Evolutionary conservation across 2,797 vertebrate genomes (phyloP).

Genomic region (Anguilla obscura): DNA sequence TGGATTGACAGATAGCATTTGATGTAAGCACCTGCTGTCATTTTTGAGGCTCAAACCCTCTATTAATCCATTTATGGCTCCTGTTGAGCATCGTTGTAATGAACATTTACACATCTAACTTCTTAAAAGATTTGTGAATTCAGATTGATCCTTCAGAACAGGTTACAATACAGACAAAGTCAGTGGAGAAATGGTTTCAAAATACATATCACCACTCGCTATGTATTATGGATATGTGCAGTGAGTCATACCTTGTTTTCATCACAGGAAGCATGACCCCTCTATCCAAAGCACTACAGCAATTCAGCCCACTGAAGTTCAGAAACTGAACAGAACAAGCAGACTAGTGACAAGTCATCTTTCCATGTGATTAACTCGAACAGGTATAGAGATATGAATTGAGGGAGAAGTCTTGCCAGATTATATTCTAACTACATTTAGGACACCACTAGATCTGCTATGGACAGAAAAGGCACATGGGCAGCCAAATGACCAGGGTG

Average conservation of each 20-base stretch:
- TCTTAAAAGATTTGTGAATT: not conserved
- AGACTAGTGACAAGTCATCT: not conserved
- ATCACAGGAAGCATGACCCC: not conserved
- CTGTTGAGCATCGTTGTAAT: not conserved
- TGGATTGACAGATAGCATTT: not conserved
- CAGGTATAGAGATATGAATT: not conserved
- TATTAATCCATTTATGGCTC: not conserved
- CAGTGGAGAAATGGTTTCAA: not conserved
- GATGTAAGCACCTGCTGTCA: not conserved
- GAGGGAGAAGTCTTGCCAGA: too few relatives aligned
- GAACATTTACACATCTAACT: not conserved
- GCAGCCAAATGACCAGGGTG: not conserved
- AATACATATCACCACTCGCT: not conserved
- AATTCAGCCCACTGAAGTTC: not conserved
- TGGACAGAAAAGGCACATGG: not conserved
- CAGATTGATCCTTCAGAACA: not conserved
- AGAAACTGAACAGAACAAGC: not conserved
- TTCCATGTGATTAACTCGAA: not conserved
- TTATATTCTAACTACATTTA: not conserved
- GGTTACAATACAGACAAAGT: not conserved
- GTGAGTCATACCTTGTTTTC: not conserved
- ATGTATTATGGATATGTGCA: not conserved
- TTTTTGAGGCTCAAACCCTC: not conserved
- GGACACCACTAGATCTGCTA: not conserved
- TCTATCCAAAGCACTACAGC: not conserved